Base-by-base conservation (phyloP, 2,113 vertebrate species). In the Oenanthe melanoleuca region DNA sequence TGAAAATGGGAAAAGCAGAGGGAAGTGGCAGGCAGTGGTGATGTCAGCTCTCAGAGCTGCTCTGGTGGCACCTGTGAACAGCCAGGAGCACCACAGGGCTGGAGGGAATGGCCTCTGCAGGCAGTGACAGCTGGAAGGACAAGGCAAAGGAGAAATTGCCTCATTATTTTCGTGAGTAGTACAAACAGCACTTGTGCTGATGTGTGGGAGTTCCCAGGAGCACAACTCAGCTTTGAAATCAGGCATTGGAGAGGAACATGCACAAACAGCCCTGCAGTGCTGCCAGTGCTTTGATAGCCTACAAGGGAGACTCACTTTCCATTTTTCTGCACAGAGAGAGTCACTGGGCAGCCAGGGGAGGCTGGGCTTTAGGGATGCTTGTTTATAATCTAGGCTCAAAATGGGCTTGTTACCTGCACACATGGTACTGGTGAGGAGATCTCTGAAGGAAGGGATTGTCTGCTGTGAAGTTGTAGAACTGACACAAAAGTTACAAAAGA, bases 121-220 rank as follows among this genome's bases (percentile, higher is more conserved):
- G 59, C 75, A 70, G 24, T 64, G 79, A 56, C 88, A 93, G 60
- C 74, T 91, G 67, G 79, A 94, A 94, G 84, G 94, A 87, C 70
- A 69, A 88, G 67, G 34, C 1, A 1, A 86, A 96, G 82, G 72
- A 89, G 67, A 90, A 96, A 94, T 80, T 49, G 60, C 67, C 83
- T 95, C 6, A 1, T 78, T 92, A 57, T 94, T 96, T 93, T 92
- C 67, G 49, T 83, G 60, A 94, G 60, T 47, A 94, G 71, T 66
- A 67, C 17, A 83, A 94, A 93, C 67, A 75, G 70, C 73, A 37
- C 57, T 91, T 64, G 52, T 56, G 31, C 38, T 34, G 60, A 42
- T 88, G 90, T 50, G 83, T 77, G 86, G 88, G 64, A 94, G 88
- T 33, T 95, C 91, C 80, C 71, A 63, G 88, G 80, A 94, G 83